Base-by-base conservation (phyloP, 2,888 invertebrate species). In the Pseudoips prasinana region DNA sequence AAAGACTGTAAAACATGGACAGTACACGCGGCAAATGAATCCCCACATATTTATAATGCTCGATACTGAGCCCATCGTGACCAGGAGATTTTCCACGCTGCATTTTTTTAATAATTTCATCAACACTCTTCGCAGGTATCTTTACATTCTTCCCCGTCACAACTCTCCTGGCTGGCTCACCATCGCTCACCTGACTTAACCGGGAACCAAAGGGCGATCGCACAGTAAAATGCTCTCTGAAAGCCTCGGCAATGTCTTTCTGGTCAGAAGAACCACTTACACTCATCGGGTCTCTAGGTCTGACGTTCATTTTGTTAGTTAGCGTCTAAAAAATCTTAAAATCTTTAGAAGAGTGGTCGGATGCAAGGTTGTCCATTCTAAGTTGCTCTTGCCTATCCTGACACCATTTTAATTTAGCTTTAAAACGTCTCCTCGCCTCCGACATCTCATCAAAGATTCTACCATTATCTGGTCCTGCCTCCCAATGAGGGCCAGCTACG, bases 1-100 rank as follows among this genome's bases (percentile, higher is more conserved):
- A 35, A 8, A 31, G 8, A 18, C 10, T 33, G 20, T 19, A 33
- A 14, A 39, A 19, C 14, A 27, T 4, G 2, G 23, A 18, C 8
- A 37, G 17, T 1, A 26, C 19, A 1, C 18, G 10, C 7, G 23
- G 11, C 8, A 37, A 14, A 7, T 33, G 22, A 7, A 26, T 9
- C 1, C 39, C 29, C 3, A 29, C 39, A 20, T 10, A 20, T 17
- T 25, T 27, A 14, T 25, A 27, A 22, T 39, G 39, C 11, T 39
- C 33, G 7, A 39, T 28, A 24, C 33, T 30, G 22, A 39, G 28
- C 9, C 39, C 33, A 25, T 38, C 34, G 8, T 34, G 29, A 29
- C 34, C 34, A 6, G 34, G 34, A 6, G 34, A 29, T 8, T 29
- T 34, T 8, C 29, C 29, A 10, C 29, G 19, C 8, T 29, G 20